A percentile compares a stretch with the other conserved stretches of the same genome.
These are phyloP conservation scores for Gibbula magus DNA, from an alignment of 2,888 invertebrate species.

Conservation along the genomic window DNA sequence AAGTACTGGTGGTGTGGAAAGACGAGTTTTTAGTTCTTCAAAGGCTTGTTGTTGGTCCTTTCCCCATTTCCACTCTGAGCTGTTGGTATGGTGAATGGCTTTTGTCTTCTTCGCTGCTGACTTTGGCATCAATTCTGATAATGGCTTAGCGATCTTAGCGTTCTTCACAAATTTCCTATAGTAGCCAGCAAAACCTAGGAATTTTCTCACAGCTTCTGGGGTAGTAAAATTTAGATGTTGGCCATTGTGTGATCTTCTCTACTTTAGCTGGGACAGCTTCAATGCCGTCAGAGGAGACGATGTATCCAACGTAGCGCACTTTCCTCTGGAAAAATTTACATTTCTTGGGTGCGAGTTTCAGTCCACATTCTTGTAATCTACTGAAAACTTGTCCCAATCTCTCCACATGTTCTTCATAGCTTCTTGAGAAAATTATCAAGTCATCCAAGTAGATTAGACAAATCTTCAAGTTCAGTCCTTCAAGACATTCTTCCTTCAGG, in stretches of 20 bases:
- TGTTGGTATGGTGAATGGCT: too few species aligned
- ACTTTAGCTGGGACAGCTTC: background rate
- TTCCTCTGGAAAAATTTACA: background rate
- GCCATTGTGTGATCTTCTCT: background rate
- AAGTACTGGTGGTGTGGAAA: too few species aligned
- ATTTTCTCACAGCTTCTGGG: background rate
- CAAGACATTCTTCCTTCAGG: background rate
- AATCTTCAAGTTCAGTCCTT: background rate
- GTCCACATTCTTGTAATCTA: too few species aligned
- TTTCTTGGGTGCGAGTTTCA: background rate
- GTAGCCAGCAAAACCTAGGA: background rate
- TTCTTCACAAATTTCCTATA: background rate
- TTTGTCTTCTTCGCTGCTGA: background rate
- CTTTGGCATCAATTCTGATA: background rate
- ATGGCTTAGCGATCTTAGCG: background rate
- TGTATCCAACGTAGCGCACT: background rate
- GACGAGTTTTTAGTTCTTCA: background rate
- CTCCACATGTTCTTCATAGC: background rate
- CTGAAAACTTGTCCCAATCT: background rate
- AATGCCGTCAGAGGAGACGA: background rate
- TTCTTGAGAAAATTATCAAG: background rate
- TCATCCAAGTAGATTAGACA: background rate
- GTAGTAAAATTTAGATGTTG: background rate
- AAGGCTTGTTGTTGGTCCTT: background rate
- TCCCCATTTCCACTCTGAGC: background rate